phyloP scores from a whole-genome alignment of 2,113 vertebrate species.

The Poecile atricapillus region DNA sequence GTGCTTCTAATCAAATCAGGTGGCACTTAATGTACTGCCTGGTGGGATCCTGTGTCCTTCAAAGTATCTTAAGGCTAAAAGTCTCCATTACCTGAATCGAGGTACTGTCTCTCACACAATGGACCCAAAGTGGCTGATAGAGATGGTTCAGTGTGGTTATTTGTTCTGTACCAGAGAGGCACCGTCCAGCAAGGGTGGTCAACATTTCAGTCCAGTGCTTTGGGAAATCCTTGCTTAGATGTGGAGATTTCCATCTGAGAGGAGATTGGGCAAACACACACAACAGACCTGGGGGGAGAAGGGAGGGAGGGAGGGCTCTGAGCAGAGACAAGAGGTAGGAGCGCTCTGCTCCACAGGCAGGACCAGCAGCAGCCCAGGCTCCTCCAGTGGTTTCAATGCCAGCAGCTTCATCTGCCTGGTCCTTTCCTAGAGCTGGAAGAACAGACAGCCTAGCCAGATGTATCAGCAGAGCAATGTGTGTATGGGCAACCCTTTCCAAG shows the following conservation, averaged over 20 bases:
- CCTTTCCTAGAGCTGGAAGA: neutral
- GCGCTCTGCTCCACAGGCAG: fast-evolving
- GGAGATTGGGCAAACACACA: neutral
- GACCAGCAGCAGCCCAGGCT: neutral
- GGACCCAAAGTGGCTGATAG: neutral
- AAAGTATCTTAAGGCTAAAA: neutral
- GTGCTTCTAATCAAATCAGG: neutral
- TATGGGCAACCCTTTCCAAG: neutral
- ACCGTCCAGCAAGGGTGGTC: neutral
- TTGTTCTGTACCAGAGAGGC: neutral
- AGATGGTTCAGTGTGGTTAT: fast-evolving
- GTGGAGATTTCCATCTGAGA: neutral
- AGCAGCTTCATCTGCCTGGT: neutral
- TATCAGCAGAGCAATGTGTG: neutral
- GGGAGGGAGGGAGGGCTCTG: neutral
- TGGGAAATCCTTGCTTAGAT: neutral
- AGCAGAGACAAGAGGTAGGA: neutral
- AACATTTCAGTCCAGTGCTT: neutral
- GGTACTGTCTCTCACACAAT: fast-evolving
- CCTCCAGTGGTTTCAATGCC: neutral
- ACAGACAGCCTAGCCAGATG: fast-evolving
- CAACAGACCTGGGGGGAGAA: fast-evolving
- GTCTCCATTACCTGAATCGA: neutral
- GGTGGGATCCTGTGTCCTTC: neutral
- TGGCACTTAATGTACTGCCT: neutral